Percentiles rank a stretch among this genome's conserved stretches.
Evolutionary conservation across 2,797 vertebrate species (phyloP).

Genomic region (Sphaeramia orbicularis): DNA sequence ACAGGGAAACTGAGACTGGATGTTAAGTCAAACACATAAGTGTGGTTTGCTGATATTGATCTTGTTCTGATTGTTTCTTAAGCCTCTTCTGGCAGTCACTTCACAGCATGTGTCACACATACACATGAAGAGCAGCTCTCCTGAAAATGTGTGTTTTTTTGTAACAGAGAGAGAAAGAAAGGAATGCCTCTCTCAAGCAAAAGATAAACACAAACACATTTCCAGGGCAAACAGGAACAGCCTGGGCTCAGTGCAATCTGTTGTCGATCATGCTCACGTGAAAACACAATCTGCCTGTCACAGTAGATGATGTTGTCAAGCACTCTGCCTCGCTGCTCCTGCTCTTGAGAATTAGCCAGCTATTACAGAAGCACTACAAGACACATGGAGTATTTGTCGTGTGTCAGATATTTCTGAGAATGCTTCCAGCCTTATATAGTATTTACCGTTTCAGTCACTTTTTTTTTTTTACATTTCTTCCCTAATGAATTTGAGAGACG

Average conservation of each 20-base stretch:
- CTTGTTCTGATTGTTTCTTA: slow-evolving; percentile 81
- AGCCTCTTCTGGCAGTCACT: slow-evolving; percentile 78
- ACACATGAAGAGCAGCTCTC: slow-evolving; percentile 49
- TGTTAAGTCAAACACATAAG: slow-evolving; percentile 79
- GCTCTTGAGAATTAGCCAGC: slow-evolving; percentile 82
- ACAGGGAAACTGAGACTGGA: slow-evolving; percentile 70
- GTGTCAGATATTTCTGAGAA: slow-evolving; percentile 66
- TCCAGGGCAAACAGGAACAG: slow-evolving; percentile 83
- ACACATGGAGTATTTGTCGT: slow-evolving; percentile 64
- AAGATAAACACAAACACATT: slow-evolving; percentile 85
- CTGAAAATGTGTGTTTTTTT: slow-evolving; percentile 60
- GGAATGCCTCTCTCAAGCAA: slow-evolving; percentile 75
- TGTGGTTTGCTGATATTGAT: slow-evolving; percentile 82
- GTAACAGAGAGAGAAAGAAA: slow-evolving; percentile 64
- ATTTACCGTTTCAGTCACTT: slow-evolving; percentile 70
- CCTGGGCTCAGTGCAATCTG: slow-evolving; percentile 80
- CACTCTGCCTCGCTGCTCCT: slow-evolving; percentile 67
- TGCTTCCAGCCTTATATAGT: slow-evolving; percentile 66
- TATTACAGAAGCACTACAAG: slow-evolving; percentile 65
- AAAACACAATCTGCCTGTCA: slow-evolving; percentile 88
- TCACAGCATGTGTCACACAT: slow-evolving; percentile 71
- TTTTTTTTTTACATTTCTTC: slow-evolving; percentile 52
- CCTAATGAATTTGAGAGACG: slow-evolving; percentile 71
- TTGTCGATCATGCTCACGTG: slow-evolving; percentile 82
- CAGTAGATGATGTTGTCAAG: slow-evolving; percentile 86